Conservation (phyloP, 2,797 vertebrate species). For the Enteromius anoplus region DNA sequence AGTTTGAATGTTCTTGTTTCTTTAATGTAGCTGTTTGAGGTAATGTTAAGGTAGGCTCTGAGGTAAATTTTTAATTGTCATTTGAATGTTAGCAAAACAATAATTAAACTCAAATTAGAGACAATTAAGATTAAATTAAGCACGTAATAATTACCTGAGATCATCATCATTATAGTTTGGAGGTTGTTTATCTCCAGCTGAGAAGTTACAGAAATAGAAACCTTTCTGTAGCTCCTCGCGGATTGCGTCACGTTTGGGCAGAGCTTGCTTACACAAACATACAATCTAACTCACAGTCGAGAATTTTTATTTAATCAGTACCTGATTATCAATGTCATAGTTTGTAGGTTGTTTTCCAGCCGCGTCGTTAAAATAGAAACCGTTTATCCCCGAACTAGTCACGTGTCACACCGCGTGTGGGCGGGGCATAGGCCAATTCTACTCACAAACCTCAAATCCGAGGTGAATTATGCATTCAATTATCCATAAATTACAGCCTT, state of each 20-base stretch:
- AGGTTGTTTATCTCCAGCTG: background rate
- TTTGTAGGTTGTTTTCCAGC: too few relatives aligned
- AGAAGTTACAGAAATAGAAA: too few relatives aligned
- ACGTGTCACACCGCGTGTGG: too few relatives aligned
- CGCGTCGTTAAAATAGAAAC: too few relatives aligned
- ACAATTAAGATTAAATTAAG: background rate
- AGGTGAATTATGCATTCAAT: background rate
- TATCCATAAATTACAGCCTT: background rate
- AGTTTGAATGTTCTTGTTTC: background rate
- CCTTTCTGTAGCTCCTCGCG: too few relatives aligned
- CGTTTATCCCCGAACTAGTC: too few relatives aligned
- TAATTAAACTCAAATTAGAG: background rate
- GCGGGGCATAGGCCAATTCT: background rate
- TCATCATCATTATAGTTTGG: background rate
- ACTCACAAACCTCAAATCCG: background rate
- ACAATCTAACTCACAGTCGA: background rate
- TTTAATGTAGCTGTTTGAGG: background rate
- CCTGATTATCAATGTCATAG: too few relatives aligned
- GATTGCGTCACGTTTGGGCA: background rate
- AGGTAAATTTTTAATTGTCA: background rate
- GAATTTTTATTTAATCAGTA: background rate
- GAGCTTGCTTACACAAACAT: background rate
- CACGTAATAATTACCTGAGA: background rate
- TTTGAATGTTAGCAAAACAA: background rate
- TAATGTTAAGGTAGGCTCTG: background rate